Conservation (phyloP, 2,797 vertebrate species). For the Gobionotothen gibberifrons region DNA sequence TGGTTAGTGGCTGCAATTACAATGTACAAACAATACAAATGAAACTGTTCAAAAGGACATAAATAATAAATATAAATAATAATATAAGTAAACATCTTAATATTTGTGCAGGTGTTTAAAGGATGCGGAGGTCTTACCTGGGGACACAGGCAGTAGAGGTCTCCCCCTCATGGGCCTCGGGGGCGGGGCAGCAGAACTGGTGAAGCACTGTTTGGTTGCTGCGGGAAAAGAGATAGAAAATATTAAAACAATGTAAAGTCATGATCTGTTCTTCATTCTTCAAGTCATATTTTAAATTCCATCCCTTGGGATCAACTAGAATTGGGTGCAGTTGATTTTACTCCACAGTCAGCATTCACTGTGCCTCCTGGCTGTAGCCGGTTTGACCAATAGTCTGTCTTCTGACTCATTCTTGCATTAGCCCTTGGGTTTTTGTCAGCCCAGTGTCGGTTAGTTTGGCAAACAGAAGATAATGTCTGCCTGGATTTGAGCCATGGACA, state of each 20-base stretch:
- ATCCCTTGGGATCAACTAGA: background rate
- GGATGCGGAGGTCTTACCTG: constrained; percentile 81
- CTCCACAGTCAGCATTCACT: background rate
- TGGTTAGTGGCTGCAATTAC: constrained; percentile 63
- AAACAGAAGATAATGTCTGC: constrained; percentile 29
- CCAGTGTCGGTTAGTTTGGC: background rate
- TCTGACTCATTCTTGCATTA: background rate
- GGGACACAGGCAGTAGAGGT: constrained; percentile 87
- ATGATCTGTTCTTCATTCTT: background rate
- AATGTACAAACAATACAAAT: constrained; percentile 31
- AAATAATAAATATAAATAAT: constrained; percentile 3
- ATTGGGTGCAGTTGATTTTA: background rate
- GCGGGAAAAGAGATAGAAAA: constrained; percentile 39
- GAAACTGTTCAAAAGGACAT: constrained; percentile 26
- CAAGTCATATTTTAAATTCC: background rate
- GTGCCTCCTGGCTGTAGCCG: background rate
- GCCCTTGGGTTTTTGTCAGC: background rate
- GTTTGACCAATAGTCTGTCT: background rate
- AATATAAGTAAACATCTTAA: too few species aligned
- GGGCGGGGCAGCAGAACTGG: constrained; percentile 98
- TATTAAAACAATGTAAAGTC: background rate
- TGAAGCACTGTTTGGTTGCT: constrained; percentile 98
- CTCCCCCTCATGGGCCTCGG: constrained; percentile 91
- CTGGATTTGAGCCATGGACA: constrained; percentile 28
- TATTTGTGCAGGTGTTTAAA: constrained; percentile 54